Evolutionary conservation across 2,113 vertebrate genomes (phyloP).

Genomic region (Pterocles orientalis): DNA sequence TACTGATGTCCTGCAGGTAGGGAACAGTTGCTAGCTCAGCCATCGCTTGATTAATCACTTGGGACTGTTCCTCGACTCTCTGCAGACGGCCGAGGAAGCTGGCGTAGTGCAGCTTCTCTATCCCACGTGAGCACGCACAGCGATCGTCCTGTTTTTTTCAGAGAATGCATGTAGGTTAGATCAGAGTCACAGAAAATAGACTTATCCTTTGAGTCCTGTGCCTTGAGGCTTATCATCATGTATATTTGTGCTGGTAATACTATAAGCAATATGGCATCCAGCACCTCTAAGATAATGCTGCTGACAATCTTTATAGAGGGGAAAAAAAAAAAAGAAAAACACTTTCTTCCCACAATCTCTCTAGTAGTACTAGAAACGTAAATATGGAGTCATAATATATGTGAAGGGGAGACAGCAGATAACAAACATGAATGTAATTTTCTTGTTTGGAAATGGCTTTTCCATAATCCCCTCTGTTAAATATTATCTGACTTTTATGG

Average conservation of each 20-base stretch:
- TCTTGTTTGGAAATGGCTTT: conserved; percentile 37
- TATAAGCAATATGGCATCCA: background rate
- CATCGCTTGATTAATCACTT: conserved; percentile 77
- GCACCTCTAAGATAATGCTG: conserved; percentile 13
- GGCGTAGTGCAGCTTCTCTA: conserved; percentile 78
- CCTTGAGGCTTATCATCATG: background rate
- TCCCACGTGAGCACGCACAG: conserved; percentile 60
- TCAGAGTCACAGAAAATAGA: background rate
- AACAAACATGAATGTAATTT: conserved; percentile 14
- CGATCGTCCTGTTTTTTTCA: conserved; percentile 53
- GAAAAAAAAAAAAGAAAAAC: background rate
- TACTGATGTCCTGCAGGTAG: conserved; percentile 77
- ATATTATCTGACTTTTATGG: background rate
- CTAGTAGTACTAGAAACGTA: conserved; percentile 30
- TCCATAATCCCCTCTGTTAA: conserved; percentile 23
- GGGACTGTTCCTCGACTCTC: conserved; percentile 69
- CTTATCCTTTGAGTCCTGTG: background rate
- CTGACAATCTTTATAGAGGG: background rate
- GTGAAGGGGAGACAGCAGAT: background rate
- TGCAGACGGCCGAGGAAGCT: conserved; percentile 70
- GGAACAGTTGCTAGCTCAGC: conserved; percentile 79
- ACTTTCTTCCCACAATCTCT: background rate
- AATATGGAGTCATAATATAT: background rate
- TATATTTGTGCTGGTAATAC: background rate
- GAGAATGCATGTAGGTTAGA: conserved; percentile 28